These are phyloP conservation scores for Cladorhizidae sp. DNA, from an alignment of 37 sponge, comb jelly and placozoan genomes.

Conservation along the genomic window DNA sequence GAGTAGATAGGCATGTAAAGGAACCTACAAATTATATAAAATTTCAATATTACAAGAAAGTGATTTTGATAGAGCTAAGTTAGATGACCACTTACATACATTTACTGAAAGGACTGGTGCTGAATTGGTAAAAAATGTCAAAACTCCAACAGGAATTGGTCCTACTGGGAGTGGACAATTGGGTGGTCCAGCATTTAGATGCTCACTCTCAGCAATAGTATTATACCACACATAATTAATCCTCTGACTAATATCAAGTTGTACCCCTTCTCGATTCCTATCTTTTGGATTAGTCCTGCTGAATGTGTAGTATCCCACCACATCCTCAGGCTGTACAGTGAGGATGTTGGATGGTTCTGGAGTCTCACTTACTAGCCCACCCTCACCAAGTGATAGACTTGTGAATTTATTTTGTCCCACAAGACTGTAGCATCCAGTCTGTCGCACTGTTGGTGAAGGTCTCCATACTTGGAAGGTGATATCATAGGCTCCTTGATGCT, in stretches of 20 bases:
- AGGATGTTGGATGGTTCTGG: constrained; percentile 15
- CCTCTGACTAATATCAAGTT: neutral
- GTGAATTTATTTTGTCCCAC: constrained; percentile 32
- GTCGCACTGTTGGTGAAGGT: constrained; percentile 16
- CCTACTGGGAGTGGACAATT: constrained; percentile 20
- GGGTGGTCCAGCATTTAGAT: neutral
- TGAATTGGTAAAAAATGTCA: constrained; percentile 3
- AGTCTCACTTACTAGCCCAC: constrained; percentile 2
- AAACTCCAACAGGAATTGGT: neutral
- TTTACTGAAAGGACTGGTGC: constrained; percentile 28
- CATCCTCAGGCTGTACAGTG: constrained; percentile 44
- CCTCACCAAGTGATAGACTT: neutral
- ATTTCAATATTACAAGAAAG: no score
- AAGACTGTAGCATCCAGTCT: constrained; percentile 20
- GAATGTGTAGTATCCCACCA: constrained; percentile 34
- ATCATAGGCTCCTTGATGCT: constrained; percentile 5
- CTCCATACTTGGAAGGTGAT: constrained; percentile 60
- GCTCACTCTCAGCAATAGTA: neutral
- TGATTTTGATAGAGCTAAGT: no score
- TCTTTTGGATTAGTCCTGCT: neutral
- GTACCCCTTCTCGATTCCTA: neutral
- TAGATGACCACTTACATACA: no score
- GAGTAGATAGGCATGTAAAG: no score
- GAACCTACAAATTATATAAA: no score
- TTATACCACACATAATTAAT: constrained; percentile 11